Conservation (phyloP, 2,797 vertebrate genomes). For the Bradypus variegatus region DNA sequence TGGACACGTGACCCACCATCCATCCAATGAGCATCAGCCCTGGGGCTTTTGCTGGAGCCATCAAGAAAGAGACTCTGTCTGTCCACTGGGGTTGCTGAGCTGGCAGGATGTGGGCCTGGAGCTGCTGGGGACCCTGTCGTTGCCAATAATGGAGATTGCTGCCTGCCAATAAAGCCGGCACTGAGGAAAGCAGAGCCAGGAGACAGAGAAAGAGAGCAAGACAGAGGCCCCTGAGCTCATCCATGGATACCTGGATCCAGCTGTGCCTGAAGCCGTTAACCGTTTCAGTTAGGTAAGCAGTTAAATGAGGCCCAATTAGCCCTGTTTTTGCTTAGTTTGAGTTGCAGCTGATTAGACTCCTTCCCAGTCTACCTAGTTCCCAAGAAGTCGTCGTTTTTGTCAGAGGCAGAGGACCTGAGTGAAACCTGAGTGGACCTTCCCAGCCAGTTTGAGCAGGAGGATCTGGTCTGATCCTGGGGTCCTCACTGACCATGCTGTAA, state of each 20-base stretch:
- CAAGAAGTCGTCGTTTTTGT: not conserved
- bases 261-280: not conserved
- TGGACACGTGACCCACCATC: not conserved
- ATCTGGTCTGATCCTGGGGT: not conserved
- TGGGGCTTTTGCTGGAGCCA: not conserved
- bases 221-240: not conserved
- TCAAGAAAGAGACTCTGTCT: not conserved
- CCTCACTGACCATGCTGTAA: not conserved
- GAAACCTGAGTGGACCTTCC: not conserved
- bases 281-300: not conserved
- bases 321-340: not conserved
- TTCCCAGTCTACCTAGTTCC: not conserved
- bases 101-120: not conserved
- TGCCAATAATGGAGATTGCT: not conserved
- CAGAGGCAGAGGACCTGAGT: not conserved
- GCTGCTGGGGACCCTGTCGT: not conserved
- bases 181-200: not conserved
- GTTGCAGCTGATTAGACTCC: not conserved
- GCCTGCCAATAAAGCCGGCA: not conserved
- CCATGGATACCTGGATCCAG: not conserved
- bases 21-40: not conserved
- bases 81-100: not conserved
- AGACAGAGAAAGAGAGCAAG: not conserved
- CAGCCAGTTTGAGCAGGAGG: not conserved
- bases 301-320: not conserved